Conservation (phyloP, 2,888 invertebrate genomes). For the Elmis aenea region DNA sequence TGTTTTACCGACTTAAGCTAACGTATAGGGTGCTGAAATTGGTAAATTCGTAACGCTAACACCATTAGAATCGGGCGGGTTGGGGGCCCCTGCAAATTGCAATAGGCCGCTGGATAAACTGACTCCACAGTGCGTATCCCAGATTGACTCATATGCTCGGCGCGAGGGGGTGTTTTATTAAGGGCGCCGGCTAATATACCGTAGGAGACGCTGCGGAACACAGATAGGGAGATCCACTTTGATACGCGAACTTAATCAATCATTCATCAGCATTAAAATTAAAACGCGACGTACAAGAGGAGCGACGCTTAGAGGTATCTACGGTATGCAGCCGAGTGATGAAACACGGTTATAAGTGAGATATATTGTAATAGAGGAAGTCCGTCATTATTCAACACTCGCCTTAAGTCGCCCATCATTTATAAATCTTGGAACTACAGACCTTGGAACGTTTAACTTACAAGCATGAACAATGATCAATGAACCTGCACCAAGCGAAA, state of each 20-base stretch:
- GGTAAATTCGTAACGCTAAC: slow-evolving; percentile 51
- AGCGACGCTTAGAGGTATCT: slow-evolving; percentile 29
- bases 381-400: slow-evolving; percentile 43
- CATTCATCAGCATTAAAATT: slow-evolving; percentile 39
- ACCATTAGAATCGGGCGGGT: slow-evolving; percentile 39
- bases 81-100: slow-evolving; percentile 38
- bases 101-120: slow-evolving; percentile 45
- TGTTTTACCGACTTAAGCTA: slow-evolving; percentile 35
- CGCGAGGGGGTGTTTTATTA: slow-evolving; percentile 33
- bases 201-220: slow-evolving; percentile 19
- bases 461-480: too few species aligned
- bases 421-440: slow-evolving; percentile 26
- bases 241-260: slow-evolving; percentile 33
- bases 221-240: slow-evolving; percentile 24
- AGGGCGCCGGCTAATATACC: slow-evolving; percentile 34
- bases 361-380: slow-evolving; percentile 43
- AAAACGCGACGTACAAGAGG: slow-evolving; percentile 28
- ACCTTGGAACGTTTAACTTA: slow-evolving; percentile 26
- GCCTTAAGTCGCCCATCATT: slow-evolving; percentile 36
- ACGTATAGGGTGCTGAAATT: slow-evolving; percentile 47
- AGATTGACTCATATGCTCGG: slow-evolving; percentile 44
- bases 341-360: slow-evolving; percentile 43
- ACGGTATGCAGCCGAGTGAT: slow-evolving; percentile 37
- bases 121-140: slow-evolving; percentile 47
- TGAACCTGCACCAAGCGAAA: too few species aligned